Base-by-base conservation (phyloP, 2,113 vertebrate species). In the Heterocephalus glaber region DNA sequence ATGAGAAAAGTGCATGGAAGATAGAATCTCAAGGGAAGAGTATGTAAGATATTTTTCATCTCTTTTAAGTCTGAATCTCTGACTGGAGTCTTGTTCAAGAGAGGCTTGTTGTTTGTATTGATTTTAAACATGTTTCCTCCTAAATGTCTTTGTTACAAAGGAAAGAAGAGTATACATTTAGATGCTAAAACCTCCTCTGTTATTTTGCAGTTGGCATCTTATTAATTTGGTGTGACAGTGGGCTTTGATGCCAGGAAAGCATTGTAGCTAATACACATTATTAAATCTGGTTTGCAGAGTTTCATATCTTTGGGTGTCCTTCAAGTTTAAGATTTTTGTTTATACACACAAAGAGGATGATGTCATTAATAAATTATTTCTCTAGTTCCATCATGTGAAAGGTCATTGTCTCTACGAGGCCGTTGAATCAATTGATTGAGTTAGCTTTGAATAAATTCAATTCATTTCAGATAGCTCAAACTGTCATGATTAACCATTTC, bases 391-490 rank as follows among this genome's bases (percentile, higher is more conserved):
- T 86, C 77, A 47, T 30, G 33, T 74, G 72, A 80, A 92, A 85
- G 5, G n/a, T 90, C 54, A 92, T 80, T n/a, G 26, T 76, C 60
- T 88, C 22, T 85, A 68, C 26, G 90, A 90, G 38, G 47, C 54
- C 76, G 77, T 52, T 88, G 79, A 90, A 60, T 77, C 30, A 76
- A 76, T 44, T 60, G 85, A 92, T 82, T 90, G 61, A 92, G 92
- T 97, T 90, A 94, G 54, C 26, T 90, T 86, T 66, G 86, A 61
- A 88, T 92, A 92, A 90, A 92, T 94, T 96, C 49, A 87, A 12
- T 93, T 87, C 87, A 30, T 41, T 86, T 92, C 83, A 88, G 84
- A 66, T 68, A 95, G 65, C 47, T 90, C 65, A 81, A 74, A 74
- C 26, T n/a, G 38, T 49, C 70, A 41, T 5, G 0, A 35, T 49